Base-by-base conservation (phyloP, 1,140 invertebrate genomes). In the Helicoverpa zea region DNA sequence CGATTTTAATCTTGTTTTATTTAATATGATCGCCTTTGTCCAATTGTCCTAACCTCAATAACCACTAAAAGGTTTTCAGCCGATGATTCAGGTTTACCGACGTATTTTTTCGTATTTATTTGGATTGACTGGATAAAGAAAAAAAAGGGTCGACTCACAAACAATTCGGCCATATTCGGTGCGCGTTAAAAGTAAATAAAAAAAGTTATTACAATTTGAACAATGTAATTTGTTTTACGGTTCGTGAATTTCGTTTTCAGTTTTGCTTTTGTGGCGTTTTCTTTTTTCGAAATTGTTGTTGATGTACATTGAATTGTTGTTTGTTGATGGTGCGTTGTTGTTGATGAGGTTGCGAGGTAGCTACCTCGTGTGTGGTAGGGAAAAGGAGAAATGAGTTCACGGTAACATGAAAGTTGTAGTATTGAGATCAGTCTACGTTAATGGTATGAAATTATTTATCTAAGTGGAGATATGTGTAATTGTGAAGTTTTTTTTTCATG, bases 201-300 rank as follows among this genome's bases (percentile, higher is more conserved):
- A 59, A 73, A 77, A 47, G 47, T 77, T 77, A 77, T 77, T 66
- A 77, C 75, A 64, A 77, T 77, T 77, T 77, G 47, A n/a, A 43
- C 43, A 30, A 29, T 52, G 43, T 58, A 79, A 70, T 79, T 79
- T 79, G 54, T 70, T 77, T 79, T 64, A 68, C 30, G 63, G 35
- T 79, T 79, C 52, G 63, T 56, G 10, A 23, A 23, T 64, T 64
- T 18, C 30, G 29, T n/a, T 43, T 59, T 49, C 52, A 30, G 70
- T 74, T 58, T 56, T 74, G 70, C 23, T 43, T 58, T 56, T 58
- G 54, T 58, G 35, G 16, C 52, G 14, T 13, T 73, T 73, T 73
- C 43, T 73, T 30, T n/a, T 54, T 73, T 52, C 30, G 29, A 11
- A 70, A 51, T 68, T 68, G 59, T 47, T 23, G 11, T 70, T 18